A percentile compares a stretch with the other conserved stretches of the same genome.
These are phyloP conservation scores for Ceuthmochares aereus DNA, from an alignment of 2,113 vertebrate genomes.

Conservation along the genomic window DNA sequence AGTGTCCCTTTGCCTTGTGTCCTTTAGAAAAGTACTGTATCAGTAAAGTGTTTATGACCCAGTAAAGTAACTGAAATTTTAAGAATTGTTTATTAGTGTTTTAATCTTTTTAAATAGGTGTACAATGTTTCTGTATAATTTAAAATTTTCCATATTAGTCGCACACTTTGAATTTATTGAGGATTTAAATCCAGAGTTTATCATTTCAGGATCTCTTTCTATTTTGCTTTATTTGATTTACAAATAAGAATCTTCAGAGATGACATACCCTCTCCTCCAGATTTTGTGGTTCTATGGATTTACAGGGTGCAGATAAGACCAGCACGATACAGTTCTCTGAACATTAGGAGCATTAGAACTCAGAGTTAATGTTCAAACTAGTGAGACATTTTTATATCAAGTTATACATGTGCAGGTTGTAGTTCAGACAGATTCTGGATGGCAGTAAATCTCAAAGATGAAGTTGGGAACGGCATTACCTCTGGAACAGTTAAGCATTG, in stretches of 20 bases:
- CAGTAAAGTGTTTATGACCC: not conserved
- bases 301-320: not conserved
- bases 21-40: constrained; percentile 43
- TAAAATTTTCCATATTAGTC: not conserved
- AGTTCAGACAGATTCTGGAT: not conserved
- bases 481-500: constrained; percentile 15
- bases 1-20: not conserved
- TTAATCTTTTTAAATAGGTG: not conserved
- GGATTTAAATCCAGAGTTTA: not conserved
- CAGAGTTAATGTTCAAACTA: not conserved
- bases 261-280: accelerated
- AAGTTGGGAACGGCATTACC: not conserved
- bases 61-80: not conserved
- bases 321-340: not conserved
- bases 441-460: not conserved
- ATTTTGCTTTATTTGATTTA: not conserved
- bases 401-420: not conserved
- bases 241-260: not conserved
- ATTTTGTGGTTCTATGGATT: not conserved
- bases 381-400: not conserved
- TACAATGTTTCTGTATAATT: not conserved
- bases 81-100: not conserved
- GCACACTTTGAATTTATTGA: not conserved
- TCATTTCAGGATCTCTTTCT: not conserved
- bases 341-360: not conserved